Percentiles rank a stretch among this genome's conserved stretches.
Evolutionary conservation across 1,140 invertebrate species (phyloP).

Genomic region (Hycleus cichorii): DNA sequence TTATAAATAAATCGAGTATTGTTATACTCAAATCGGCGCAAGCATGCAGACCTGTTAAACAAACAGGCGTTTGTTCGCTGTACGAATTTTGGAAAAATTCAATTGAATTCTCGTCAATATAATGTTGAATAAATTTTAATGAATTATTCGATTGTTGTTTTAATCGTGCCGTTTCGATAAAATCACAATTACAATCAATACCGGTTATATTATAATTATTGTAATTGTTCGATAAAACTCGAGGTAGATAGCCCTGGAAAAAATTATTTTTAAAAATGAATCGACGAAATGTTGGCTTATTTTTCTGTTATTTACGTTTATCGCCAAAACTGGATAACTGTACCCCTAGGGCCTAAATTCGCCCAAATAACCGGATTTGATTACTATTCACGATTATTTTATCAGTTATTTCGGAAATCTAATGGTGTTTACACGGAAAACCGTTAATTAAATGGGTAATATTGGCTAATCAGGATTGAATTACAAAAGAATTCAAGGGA

Average conservation of each 20-base stretch:
- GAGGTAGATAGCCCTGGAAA: slow-evolving; percentile 66
- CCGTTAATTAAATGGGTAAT: too few relatives aligned
- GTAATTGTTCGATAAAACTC: slow-evolving; percentile 56
- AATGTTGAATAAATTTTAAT: slow-evolving; percentile 53
- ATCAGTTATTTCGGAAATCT: too few relatives aligned
- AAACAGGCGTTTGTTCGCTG: slow-evolving; percentile 40
- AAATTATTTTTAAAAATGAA: not conserved
- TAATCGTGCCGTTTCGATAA: slow-evolving; percentile 55
- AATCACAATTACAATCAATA: slow-evolving; percentile 56
- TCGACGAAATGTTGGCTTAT: too few relatives aligned
- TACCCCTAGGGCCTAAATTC: too few relatives aligned
- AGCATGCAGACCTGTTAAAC: slow-evolving; percentile 68
- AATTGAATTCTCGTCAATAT: slow-evolving; percentile 46
- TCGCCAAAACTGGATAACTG: too few relatives aligned
- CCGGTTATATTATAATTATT: slow-evolving; percentile 59
- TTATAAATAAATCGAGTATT: slow-evolving; percentile 62
- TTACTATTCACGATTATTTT: too few relatives aligned
- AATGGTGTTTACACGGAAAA: too few relatives aligned
- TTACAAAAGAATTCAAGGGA: not conserved
- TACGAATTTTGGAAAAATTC: not conserved
- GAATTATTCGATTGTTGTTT: slow-evolving; percentile 47
- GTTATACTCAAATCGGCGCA: slow-evolving; percentile 75
- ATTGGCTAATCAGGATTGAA: too few relatives aligned
- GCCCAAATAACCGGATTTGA: too few relatives aligned
- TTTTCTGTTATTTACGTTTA: too few relatives aligned